phyloP scores from a whole-genome alignment of 2,888 invertebrate species.

The Idaea biselata region DNA sequence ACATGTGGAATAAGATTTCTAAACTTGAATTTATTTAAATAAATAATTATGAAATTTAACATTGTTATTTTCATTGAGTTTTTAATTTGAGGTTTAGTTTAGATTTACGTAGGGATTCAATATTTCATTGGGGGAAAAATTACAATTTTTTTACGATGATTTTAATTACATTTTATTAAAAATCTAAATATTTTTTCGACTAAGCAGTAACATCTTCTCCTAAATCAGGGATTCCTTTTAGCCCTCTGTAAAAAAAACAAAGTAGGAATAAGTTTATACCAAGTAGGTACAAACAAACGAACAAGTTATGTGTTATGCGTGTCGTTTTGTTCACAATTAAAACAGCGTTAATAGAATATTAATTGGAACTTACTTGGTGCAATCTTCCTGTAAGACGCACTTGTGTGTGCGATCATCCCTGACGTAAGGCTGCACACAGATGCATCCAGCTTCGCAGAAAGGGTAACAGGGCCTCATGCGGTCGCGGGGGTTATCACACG shows the following conservation, averaged over 20 bases:
- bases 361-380: slow-evolving; percentile 58
- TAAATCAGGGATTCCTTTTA: slow-evolving; percentile 72
- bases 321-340: neutral
- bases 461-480: slow-evolving; percentile 72
- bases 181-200: slow-evolving; percentile 2
- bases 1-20: no score
- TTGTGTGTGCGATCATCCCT: slow-evolving; percentile 75
- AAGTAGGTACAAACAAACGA: neutral
- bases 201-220: slow-evolving; percentile 47
- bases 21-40: no score
- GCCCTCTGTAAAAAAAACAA: slow-evolving; percentile 53
- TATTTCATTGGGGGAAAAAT: neutral
- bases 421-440: slow-evolving; percentile 65
- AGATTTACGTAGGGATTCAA: neutral
- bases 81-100: neutral
- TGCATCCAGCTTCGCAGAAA: slow-evolving; percentile 72
- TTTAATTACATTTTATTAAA: neutral
- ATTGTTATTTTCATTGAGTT: no score
- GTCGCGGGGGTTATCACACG: slow-evolving; percentile 73
- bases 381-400: slow-evolving; percentile 67
- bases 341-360: neutral
- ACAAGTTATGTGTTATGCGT: no score
- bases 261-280: neutral
- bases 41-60: no score
- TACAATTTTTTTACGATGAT: neutral